These are phyloP conservation scores for Chaitophorus viminalis DNA, from an alignment of 2,888 invertebrate genomes.

Conservation along the genomic window DNA sequence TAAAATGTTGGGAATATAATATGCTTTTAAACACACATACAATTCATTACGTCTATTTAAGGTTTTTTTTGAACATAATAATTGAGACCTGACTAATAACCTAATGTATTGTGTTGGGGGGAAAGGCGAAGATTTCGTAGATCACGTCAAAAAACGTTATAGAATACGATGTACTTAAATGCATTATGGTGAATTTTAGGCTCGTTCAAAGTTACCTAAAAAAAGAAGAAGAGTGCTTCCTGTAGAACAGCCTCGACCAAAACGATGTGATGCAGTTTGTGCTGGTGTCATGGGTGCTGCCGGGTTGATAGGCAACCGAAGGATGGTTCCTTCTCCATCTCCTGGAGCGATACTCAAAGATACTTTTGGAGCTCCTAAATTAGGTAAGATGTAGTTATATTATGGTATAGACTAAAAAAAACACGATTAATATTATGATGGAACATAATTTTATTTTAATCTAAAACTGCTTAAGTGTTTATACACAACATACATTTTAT, in stretches of 20 bases:
- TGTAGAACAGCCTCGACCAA: conserved; percentile 83
- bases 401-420: neutral
- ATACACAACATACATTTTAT: too few relatives aligned
- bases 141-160: too few relatives aligned
- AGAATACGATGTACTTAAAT: too few relatives aligned
- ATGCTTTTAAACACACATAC: too few relatives aligned
- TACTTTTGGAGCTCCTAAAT: conserved; percentile 25
- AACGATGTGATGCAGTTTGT: conserved; percentile 65
- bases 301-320: conserved; percentile 46
- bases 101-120: too few relatives aligned
- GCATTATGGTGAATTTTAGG: conserved; percentile 67
- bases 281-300: conserved; percentile 56
- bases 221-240: conserved; percentile 96
- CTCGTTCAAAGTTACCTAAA: conserved; percentile 98
- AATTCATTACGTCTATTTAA: too few relatives aligned
- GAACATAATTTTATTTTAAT: too few relatives aligned
- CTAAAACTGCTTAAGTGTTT: too few relatives aligned
- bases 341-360: conserved; percentile 48
- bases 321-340: conserved; percentile 29
- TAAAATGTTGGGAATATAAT: too few relatives aligned
- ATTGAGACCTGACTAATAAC: too few relatives aligned
- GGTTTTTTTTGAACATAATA: too few relatives aligned
- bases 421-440: neutral
- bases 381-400: conserved; percentile 25
- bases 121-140: too few relatives aligned